Percentiles rank a stretch among this genome's conserved stretches.
Conservation (phyloP, 53 echinoderm and acorn worm genomes). For the Echinometra lucunter region DNA sequence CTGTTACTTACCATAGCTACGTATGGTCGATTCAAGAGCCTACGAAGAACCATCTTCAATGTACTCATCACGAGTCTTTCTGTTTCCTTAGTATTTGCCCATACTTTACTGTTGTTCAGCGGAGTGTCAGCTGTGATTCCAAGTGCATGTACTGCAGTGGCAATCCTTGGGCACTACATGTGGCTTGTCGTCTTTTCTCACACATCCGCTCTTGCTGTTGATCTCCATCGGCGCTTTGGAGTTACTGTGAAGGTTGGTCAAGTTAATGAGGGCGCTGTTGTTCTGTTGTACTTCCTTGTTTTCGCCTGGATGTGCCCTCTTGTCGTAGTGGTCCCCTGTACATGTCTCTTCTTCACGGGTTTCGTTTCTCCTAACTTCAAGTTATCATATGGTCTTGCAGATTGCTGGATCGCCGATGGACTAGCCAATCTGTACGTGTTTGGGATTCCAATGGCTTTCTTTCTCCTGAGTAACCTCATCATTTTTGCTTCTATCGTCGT, state of each 20-base stretch:
- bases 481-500: slow-evolving; percentile 68
- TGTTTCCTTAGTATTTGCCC: slow-evolving; percentile 73
- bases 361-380: slow-evolving; percentile 67
- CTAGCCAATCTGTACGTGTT: slow-evolving; percentile 71
- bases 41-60: slow-evolving; percentile 68
- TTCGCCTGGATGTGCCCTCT: slow-evolving; percentile 67
- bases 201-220: slow-evolving; percentile 76
- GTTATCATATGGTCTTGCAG: slow-evolving; percentile 66
- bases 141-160: slow-evolving; percentile 65
- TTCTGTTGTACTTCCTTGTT: slow-evolving; percentile 2
- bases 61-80: slow-evolving; percentile 71
- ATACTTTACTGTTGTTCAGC: slow-evolving; percentile 67
- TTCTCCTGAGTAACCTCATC: slow-evolving; percentile 66
- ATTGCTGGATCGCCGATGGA: slow-evolving; percentile 77
- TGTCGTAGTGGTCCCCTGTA: slow-evolving; percentile 68
- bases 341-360: slow-evolving; percentile 58
- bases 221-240: slow-evolving; percentile 71
- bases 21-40: slow-evolving; percentile 66
- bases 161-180: slow-evolving; percentile 77
- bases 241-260: slow-evolving; percentile 15
- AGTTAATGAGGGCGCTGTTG: neutral
- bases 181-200: slow-evolving; percentile 78
- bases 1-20: slow-evolving; percentile 69
- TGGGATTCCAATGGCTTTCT: slow-evolving; percentile 68
- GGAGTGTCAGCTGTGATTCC: slow-evolving; percentile 56